phyloP scores from a whole-genome alignment of 2,113 vertebrate species.

The Leucosticte australis region DNA sequence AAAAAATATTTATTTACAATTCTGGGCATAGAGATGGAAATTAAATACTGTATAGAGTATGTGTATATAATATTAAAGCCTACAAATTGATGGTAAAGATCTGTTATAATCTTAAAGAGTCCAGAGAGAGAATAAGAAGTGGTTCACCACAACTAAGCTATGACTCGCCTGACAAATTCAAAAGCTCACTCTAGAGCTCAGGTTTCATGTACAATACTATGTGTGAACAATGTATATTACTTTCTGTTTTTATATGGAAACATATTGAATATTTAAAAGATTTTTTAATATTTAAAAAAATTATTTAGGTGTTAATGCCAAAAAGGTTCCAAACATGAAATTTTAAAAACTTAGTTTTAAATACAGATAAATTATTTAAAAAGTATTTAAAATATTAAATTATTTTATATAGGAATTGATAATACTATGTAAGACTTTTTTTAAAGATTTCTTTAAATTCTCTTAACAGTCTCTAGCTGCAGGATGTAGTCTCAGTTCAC shows the following conservation, averaged over 20 bases:
- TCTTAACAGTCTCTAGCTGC: background rate
- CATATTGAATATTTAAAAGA: constrained; percentile 50
- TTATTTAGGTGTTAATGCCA: constrained; percentile 22
- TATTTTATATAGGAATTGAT: constrained; percentile 29
- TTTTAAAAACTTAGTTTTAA: constrained; percentile 28
- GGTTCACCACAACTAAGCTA: background rate
- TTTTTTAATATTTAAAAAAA: constrained; percentile 49
- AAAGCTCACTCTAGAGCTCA: constrained; percentile 37
- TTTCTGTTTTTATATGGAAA: constrained; percentile 43
- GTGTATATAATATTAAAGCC: constrained; percentile 1
- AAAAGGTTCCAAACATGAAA: background rate
- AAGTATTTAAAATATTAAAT: background rate
- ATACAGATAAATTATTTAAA: constrained; percentile 19
- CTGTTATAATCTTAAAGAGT: background rate
- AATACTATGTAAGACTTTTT: constrained; percentile 19
- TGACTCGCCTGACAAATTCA: constrained; percentile 1
- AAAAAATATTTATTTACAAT: background rate
- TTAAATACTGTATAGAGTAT: background rate
- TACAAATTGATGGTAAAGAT: background rate
- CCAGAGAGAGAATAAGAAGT: background rate
- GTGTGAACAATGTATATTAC: constrained; percentile 36
- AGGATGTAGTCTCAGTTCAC: constrained; percentile 2
- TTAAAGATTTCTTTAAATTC: constrained; percentile 34
- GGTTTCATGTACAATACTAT: constrained; percentile 15
- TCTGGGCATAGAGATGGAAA: background rate